Conservation (phyloP, 2,797 vertebrate genomes). For the Pseudocheirus occidentalis region DNA sequence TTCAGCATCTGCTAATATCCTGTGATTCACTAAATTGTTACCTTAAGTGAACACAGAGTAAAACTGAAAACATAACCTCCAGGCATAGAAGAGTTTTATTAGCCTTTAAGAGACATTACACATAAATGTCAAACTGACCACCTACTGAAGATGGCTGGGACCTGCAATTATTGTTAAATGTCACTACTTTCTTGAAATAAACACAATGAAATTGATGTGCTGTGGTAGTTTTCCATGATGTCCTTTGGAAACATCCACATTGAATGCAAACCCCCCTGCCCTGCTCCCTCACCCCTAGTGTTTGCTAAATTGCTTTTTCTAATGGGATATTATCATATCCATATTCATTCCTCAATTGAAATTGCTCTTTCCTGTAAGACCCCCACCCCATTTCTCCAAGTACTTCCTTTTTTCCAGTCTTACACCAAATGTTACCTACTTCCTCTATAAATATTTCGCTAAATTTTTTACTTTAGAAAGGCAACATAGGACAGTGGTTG, state of each 20-base stretch:
- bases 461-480: neutral
- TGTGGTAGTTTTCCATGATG: conserved; percentile 51
- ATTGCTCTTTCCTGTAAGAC: neutral
- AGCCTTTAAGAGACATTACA: conserved; percentile 20
- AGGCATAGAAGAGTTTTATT: conserved; percentile 67
- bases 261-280: conserved; percentile 52
- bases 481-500: neutral
- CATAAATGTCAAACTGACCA: conserved; percentile 79
- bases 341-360: neutral
- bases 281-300: conserved; percentile 21
- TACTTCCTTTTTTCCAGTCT: neutral
- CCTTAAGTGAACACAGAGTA: conserved; percentile 63
- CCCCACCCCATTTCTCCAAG: neutral
- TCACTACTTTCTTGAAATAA: conserved; percentile 77
- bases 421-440: neutral
- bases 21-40: conserved; percentile 72
- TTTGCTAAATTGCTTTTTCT: conserved; percentile 47
- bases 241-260: conserved; percentile 65
- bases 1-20: conserved; percentile 68
- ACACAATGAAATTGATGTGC: conserved; percentile 41
- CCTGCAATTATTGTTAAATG: conserved; percentile 66
- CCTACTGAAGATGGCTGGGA: conserved; percentile 72
- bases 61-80: conserved; percentile 72
- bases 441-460: neutral
- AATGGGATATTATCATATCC: neutral